These are phyloP conservation scores for Melanostoma scalare DNA, from an alignment of 2,888 invertebrate genomes.

Conservation along the genomic window DNA sequence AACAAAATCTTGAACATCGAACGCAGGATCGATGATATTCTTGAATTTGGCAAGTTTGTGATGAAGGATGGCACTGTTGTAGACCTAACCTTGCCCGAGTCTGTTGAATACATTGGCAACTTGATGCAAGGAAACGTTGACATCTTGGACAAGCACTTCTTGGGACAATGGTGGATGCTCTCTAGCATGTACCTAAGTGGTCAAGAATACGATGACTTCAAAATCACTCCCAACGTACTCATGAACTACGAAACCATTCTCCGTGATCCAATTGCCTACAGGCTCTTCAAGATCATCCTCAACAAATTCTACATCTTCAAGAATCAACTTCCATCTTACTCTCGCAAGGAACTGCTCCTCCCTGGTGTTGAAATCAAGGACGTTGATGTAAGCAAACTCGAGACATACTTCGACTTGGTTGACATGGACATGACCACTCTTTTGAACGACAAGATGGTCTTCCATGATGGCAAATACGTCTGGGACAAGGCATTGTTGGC, in stretches of 20 bases:
- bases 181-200: conserved; percentile 77
- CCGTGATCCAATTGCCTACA: conserved; percentile 89
- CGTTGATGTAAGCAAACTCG: conserved; percentile 85
- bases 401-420: conserved; percentile 88
- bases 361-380: conserved; percentile 86
- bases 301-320: conserved; percentile 85
- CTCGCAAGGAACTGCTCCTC: conserved; percentile 84
- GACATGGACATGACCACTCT: conserved; percentile 86
- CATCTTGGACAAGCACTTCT: conserved; percentile 76
- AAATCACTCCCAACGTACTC: conserved; percentile 84
- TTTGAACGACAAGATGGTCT: conserved; percentile 83
- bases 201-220: conserved; percentile 72
- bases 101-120: conserved; percentile 84
- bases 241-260: conserved; percentile 87
- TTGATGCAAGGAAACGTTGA: conserved; percentile 84
- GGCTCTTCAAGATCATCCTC: conserved; percentile 86
- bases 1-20: conserved; percentile 78
- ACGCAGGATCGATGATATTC: conserved; percentile 82
- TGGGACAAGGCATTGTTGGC: conserved; percentile 81
- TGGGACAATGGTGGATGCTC: conserved; percentile 77
- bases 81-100: conserved; percentile 80
- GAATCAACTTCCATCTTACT: conserved; percentile 85
- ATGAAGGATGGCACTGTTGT: conserved; percentile 75
- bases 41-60: conserved; percentile 82
- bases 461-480: conserved; percentile 79